A percentile compares a stretch with the other conserved stretches of the same genome.
Evolutionary conservation across 1,140 invertebrate species (phyloP).

Genomic region (Dreissena polymorpha): DNA sequence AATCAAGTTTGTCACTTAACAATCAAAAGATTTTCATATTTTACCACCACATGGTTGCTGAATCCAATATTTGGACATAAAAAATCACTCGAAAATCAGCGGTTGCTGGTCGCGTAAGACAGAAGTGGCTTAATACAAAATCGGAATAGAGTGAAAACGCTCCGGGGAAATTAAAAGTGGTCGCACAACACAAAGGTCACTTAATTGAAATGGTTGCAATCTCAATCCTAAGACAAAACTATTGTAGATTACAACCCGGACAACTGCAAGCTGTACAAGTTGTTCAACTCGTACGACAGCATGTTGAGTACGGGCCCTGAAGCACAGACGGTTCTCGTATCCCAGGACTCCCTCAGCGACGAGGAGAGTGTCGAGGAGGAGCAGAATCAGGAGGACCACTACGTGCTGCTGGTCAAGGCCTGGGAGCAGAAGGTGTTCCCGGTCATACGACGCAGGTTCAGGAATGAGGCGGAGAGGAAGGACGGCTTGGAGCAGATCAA

Average conservation of each 20-base stretch:
- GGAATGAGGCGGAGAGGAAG: conserved; percentile 80
- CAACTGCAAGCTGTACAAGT: conserved; percentile 72
- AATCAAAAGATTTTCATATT: too few species aligned
- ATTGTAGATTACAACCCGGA: conserved; percentile 76
- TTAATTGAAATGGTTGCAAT: too few species aligned
- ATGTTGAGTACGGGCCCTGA: conserved; percentile 73
- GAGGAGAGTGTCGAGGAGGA: conserved; percentile 74
- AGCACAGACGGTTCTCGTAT: conserved; percentile 55
- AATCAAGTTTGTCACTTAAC: too few species aligned
- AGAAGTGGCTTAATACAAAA: too few species aligned
- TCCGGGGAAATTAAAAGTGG: too few species aligned
- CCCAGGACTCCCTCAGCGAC: conserved; percentile 75
- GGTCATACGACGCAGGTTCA: conserved; percentile 78
- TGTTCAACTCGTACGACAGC: conserved; percentile 73
- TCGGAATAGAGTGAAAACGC: too few species aligned
- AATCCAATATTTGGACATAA: too few species aligned
- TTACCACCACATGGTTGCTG: too few species aligned
- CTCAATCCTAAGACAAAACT: too few species aligned
- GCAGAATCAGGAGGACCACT: conserved; percentile 74
- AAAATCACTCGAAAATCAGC: too few species aligned
- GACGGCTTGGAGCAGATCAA: conserved; percentile 80
- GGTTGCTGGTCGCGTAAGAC: too few species aligned
- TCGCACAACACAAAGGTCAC: too few species aligned
- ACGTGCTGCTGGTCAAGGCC: conserved; percentile 78
- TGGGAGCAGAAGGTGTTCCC: conserved; percentile 81